Conservation (phyloP, 2,797 vertebrate species). For the Falco novaeseelandiae region DNA sequence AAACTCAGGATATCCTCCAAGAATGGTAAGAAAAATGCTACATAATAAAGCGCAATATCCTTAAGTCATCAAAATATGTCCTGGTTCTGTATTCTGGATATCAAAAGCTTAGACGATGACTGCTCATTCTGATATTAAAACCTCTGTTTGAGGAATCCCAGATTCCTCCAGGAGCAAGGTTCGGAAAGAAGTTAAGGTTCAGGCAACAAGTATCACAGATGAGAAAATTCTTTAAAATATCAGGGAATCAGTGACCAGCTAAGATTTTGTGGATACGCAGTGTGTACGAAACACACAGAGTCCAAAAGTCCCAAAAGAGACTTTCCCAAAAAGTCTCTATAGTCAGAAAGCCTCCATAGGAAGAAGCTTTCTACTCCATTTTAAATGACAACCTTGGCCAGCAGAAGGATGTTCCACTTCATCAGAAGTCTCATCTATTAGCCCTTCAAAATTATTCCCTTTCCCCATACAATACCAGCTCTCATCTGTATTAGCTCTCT, state of each 20-base stretch:
- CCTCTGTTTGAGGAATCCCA: background rate
- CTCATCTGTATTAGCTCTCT: background rate
- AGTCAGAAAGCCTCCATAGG: background rate
- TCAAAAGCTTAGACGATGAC: background rate
- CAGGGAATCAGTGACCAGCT: background rate
- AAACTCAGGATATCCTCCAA: conserved; percentile 3
- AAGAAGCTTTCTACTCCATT: background rate
- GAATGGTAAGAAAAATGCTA: background rate
- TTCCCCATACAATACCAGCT: background rate
- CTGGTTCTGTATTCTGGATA: background rate
- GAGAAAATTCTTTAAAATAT: background rate
- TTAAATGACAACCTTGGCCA: background rate
- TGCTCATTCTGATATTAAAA: background rate
- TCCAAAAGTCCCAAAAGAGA: too few species aligned
- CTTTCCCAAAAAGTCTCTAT: background rate
- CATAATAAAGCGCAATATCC: background rate
- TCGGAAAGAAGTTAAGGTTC: background rate
- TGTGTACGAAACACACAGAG: background rate
- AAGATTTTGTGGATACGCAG: accelerated
- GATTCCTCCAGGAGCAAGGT: background rate
- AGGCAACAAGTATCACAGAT: background rate
- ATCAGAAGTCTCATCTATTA: background rate
- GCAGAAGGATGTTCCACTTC: background rate
- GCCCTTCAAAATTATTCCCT: background rate
- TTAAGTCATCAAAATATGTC: background rate